phyloP scores from a whole-genome alignment of 30 jellyfish, hydroid and myxozoan genomes.

The Cassiopea andromeda region DNA sequence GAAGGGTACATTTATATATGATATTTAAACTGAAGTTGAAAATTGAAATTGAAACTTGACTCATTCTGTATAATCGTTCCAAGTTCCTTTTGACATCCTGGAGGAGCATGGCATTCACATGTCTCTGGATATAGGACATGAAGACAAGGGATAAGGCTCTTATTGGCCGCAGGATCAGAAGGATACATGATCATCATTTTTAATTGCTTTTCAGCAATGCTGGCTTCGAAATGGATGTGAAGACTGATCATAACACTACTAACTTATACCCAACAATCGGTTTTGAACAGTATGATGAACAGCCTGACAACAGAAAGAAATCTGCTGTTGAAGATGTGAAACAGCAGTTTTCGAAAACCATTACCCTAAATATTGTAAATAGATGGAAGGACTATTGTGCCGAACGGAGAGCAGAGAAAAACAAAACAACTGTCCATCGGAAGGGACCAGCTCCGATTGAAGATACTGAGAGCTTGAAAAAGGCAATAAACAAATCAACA shows the following conservation, averaged over 20 bases:
- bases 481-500: conserved; percentile 84
- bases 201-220: conserved; percentile 38
- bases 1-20: too few species aligned
- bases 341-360: conserved; percentile 73
- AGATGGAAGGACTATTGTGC: conserved; percentile 93
- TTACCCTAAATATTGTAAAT: conserved; percentile 70
- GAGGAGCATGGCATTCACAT: neutral
- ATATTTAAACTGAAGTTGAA: too few species aligned
- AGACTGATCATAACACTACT: neutral
- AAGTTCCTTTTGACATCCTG: neutral
- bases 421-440: conserved; percentile 82
- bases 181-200: neutral
- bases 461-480: conserved; percentile 89
- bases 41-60: too few species aligned
- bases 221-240: conserved; percentile 69
- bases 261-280: conserved; percentile 12
- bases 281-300: conserved; percentile 11
- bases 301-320: neutral
- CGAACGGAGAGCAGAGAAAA: conserved; percentile 85
- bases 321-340: conserved; percentile 61
- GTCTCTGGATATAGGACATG: neutral
- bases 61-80: too few species aligned
- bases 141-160: neutral
- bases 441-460: conserved; percentile 99
- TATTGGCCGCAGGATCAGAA: neutral